A percentile compares a stretch with the other conserved stretches of the same genome.
These are phyloP conservation scores for Tenualosa thibaudeaui DNA, from an alignment of 2,797 vertebrate species.

Conservation along the genomic window DNA sequence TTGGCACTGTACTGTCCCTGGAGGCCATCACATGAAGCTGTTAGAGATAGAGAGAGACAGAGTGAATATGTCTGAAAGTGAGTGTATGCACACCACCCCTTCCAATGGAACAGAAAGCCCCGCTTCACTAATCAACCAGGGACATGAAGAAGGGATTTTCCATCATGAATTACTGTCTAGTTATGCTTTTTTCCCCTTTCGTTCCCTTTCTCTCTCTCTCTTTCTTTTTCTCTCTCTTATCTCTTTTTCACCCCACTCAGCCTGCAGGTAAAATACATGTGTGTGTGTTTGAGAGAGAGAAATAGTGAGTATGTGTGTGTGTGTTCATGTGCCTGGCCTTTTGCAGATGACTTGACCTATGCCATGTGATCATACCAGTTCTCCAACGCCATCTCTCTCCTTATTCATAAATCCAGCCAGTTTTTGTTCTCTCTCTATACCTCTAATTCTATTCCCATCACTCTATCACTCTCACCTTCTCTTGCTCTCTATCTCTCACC, in stretches of 20 bases:
- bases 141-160: slow-evolving; percentile 63
- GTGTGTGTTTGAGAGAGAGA: background rate
- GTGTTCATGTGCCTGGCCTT: background rate
- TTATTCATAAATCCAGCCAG: background rate
- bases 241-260: background rate
- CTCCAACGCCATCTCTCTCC: background rate
- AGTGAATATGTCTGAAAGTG: slow-evolving; percentile 15
- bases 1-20: slow-evolving; percentile 8
- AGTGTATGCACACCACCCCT: slow-evolving; percentile 38
- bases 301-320: background rate
- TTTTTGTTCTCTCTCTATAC: background rate
- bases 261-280: background rate
- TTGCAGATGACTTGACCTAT: background rate
- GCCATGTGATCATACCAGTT: background rate
- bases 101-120: slow-evolving; percentile 52
- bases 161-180: slow-evolving; percentile 64
- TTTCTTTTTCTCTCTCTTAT: slow-evolving; percentile 19
- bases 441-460: background rate
- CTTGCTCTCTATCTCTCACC: background rate
- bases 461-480: background rate
- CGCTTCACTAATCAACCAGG: slow-evolving; percentile 53
- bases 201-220: slow-evolving; percentile 29
- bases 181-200: slow-evolving; percentile 34
- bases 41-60: background rate
- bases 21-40: background rate